These are phyloP conservation scores for Chloromyia formosa DNA, from an alignment of 2,888 invertebrate species.

Conservation along the genomic window DNA sequence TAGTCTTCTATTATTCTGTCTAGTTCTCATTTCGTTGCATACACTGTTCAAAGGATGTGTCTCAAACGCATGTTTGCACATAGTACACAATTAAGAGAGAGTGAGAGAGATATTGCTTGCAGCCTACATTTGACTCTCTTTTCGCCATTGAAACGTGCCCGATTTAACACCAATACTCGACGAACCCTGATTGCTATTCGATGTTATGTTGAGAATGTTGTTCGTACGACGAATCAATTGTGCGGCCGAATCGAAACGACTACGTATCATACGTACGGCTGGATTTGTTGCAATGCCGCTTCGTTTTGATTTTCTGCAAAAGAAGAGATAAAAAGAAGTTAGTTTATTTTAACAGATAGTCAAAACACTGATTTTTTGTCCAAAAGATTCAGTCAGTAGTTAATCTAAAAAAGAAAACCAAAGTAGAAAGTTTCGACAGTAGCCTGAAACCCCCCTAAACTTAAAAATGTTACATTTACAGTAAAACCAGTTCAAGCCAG, in stretches of 20 bases:
- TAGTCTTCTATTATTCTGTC: constrained; percentile 1
- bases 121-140: constrained; percentile 64
- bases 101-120: constrained; percentile 25
- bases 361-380: too few species aligned
- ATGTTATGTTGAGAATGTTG: constrained; percentile 59
- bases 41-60: too few species aligned
- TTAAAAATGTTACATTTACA: too few species aligned
- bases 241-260: constrained; percentile 64
- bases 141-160: constrained; percentile 65
- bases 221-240: constrained; percentile 64
- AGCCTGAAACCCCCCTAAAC: too few species aligned
- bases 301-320: constrained; percentile 71
- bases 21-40: too few species aligned
- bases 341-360: neutral
- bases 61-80: too few species aligned
- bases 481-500: too few species aligned
- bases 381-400: too few species aligned
- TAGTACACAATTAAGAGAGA: neutral
- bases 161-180: constrained; percentile 65
- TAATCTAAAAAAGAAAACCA: too few species aligned
- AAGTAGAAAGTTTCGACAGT: too few species aligned
- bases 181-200: constrained; percentile 63
- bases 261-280: constrained; percentile 78
- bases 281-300: constrained; percentile 89
- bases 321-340: constrained; percentile 41